Conservation (phyloP, 2,113 vertebrate genomes). For the Mastomys natalensis region DNA sequence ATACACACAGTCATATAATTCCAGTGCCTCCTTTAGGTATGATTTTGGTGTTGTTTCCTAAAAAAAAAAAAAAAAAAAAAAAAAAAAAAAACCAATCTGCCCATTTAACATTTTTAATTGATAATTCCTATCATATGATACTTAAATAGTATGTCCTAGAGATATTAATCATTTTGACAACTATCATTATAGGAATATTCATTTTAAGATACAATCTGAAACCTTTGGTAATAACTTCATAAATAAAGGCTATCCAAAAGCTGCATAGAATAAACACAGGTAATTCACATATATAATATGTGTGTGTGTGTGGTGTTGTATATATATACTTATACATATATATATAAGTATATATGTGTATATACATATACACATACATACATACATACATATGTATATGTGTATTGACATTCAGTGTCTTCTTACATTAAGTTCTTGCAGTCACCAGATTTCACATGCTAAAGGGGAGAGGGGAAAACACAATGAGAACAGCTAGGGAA, state of each 20-base stretch:
- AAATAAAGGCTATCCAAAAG: conserved; percentile 7
- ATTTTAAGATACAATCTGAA: conserved; percentile 37
- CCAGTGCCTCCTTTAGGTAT: background rate
- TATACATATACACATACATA: no score
- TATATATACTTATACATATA: no score
- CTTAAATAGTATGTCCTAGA: background rate
- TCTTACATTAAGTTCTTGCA: conserved; percentile 50
- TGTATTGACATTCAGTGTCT: background rate
- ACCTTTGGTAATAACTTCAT: conserved; percentile 4
- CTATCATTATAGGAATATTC: background rate
- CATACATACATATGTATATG: no score
- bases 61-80: conserved; percentile 33
- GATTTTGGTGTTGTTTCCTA: background rate
- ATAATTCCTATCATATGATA: background rate
- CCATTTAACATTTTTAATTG: conserved; percentile 8
- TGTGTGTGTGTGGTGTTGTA: no score
- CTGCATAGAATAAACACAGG: background rate
- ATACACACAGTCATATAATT: background rate
- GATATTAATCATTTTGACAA: conserved; percentile 32
- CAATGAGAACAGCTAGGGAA: conserved; percentile 44
- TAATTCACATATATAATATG: background rate
- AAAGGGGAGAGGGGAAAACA: conserved; percentile 59
- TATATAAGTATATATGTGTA: no score
- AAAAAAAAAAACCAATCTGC: no score
- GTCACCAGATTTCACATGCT: conserved; percentile 40